Conservation (phyloP, 2,797 vertebrate species). For the Acanthis flammea region DNA sequence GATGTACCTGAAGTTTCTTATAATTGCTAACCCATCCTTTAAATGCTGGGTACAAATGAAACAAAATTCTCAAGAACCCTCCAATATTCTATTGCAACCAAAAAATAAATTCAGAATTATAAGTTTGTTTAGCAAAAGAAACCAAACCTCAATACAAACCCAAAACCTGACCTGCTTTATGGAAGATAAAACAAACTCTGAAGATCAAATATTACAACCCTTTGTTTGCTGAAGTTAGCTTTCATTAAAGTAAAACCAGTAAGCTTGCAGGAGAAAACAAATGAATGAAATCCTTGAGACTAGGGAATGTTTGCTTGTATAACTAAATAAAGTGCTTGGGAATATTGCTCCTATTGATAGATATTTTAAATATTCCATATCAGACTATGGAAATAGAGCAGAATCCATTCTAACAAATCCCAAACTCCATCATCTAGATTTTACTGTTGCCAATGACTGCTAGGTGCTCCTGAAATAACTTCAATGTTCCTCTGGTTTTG, state of each 20-base stretch:
- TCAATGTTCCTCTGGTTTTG: background rate
- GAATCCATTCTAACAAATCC: background rate
- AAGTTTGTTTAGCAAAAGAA: background rate
- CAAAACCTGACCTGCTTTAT: background rate
- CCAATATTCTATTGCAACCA: background rate
- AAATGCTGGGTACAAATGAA: background rate
- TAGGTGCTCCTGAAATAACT: background rate
- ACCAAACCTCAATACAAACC: background rate
- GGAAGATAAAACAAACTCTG: background rate
- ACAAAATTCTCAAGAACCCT: background rate
- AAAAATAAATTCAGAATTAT: background rate
- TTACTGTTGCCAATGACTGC: background rate
- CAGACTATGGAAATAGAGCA: background rate
- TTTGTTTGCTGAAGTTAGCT: background rate
- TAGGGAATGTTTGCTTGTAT: background rate
- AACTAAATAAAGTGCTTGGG: background rate
- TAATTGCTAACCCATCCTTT: background rate
- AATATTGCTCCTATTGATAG: background rate
- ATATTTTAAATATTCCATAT: background rate
- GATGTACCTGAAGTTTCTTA: background rate
- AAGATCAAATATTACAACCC: background rate
- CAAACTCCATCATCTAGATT: background rate
- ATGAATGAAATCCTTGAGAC: background rate
- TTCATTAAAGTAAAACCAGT: background rate
- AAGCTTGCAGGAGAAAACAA: accelerated